phyloP scores from a whole-genome alignment of 2,888 invertebrate species.

The Dynastes grantii region DNA sequence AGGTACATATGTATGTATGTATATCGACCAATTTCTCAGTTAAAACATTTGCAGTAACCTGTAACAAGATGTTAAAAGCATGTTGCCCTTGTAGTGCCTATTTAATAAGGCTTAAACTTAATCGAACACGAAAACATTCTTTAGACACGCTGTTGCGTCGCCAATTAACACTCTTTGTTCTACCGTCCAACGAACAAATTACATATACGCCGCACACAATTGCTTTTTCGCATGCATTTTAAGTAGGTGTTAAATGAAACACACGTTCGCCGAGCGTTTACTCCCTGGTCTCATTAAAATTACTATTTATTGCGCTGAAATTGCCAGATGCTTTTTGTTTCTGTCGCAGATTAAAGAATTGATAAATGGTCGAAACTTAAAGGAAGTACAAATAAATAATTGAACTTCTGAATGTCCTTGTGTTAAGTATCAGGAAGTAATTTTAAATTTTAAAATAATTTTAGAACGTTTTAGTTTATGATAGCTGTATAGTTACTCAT shows the following conservation, averaged over 20 bases:
- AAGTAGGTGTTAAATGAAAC: slow-evolving; percentile 45
- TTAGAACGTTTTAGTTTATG: no score
- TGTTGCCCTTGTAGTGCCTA: not conserved
- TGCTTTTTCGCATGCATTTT: slow-evolving; percentile 39
- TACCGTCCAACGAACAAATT: slow-evolving; percentile 20
- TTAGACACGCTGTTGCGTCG: not conserved
- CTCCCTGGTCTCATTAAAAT: slow-evolving; percentile 40
- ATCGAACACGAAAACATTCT: slow-evolving; percentile 4
- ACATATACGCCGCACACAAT: slow-evolving; percentile 28
- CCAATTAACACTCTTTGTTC: slow-evolving; percentile 21
- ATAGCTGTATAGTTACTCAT: no score
- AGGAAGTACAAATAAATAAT: not conserved
- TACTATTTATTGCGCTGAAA: slow-evolving; percentile 43
- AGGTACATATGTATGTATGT: no score
- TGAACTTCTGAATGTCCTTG: no score
- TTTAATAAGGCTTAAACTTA: slow-evolving; percentile 1
- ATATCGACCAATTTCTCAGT: no score
- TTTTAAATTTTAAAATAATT: no score
- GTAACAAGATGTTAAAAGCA: not conserved
- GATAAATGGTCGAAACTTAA: slow-evolving; percentile 13
- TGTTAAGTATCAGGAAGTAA: no score
- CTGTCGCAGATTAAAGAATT: slow-evolving; percentile 41
- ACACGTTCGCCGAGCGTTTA: slow-evolving; percentile 39
- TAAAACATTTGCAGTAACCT: no score
- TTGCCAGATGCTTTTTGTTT: slow-evolving; percentile 33